phyloP scores from a whole-genome alignment of 1,140 invertebrate genomes.

The Lysiphlebus fabarum region DNA sequence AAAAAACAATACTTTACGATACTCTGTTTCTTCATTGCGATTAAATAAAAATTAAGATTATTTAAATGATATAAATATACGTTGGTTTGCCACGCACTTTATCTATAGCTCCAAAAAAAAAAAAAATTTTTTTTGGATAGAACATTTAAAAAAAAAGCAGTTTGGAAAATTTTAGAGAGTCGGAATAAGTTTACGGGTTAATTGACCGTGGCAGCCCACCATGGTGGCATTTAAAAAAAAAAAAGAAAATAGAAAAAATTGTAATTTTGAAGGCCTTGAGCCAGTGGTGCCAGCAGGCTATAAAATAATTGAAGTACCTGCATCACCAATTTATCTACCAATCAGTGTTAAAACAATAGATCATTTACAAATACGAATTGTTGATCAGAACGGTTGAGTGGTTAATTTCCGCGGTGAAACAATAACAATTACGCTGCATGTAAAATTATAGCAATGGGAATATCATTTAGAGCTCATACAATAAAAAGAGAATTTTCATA shows the following conservation, averaged over 20 bases:
- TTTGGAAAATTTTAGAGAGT: neutral
- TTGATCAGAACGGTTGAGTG: slow-evolving; percentile 5
- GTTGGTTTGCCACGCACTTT: too few species aligned
- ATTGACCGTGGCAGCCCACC: neutral
- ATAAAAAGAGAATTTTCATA: neutral
- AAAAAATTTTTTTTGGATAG: too few species aligned
- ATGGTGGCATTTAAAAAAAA: too few species aligned
- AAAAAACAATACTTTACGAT: too few species aligned
- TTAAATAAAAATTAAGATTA: too few species aligned
- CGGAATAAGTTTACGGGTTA: neutral
- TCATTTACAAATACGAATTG: neutral
- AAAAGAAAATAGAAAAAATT: too few species aligned
- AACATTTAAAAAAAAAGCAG: neutral
- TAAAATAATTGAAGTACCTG: slow-evolving; percentile 14
- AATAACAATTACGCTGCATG: slow-evolving; percentile 7
- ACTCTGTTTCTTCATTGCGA: too few species aligned
- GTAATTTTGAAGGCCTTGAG: too few species aligned
- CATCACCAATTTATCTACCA: slow-evolving; percentile 6
- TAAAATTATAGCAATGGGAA: slow-evolving; percentile 3
- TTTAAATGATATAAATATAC: too few species aligned
- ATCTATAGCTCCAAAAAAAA: too few species aligned
- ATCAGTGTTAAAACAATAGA: neutral
- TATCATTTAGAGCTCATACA: neutral
- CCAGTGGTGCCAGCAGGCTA: slow-evolving; percentile 24
- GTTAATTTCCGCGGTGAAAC: slow-evolving; percentile 8